These are phyloP conservation scores for Dasyurus viverrinus DNA, from an alignment of 2,113 vertebrate species.

Conservation along the genomic window DNA sequence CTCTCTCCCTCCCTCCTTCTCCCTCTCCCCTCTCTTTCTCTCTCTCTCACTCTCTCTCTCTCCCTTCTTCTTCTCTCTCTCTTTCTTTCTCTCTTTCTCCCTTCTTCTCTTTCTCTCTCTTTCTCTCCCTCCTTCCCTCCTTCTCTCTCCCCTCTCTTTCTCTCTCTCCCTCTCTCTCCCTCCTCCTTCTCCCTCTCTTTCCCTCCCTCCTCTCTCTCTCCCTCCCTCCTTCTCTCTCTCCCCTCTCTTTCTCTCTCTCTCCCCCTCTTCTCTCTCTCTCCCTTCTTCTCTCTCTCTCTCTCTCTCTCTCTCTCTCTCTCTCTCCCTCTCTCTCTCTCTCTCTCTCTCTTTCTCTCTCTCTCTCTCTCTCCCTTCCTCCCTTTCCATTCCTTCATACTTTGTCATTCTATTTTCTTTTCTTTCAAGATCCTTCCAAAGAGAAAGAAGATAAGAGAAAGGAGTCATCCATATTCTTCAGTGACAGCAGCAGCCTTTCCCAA, in stretches of 20 bases:
- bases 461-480: background rate
- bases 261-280: too few species aligned
- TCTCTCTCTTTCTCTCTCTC: background rate
- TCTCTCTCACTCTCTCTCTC: too few species aligned
- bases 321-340: too few species aligned
- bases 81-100: background rate
- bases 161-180: too few species aligned
- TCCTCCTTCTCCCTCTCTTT: too few species aligned
- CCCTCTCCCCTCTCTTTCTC: too few species aligned
- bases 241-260: background rate
- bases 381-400: background rate
- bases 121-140: too few species aligned
- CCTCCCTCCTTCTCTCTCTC: too few species aligned
- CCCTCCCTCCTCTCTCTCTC: too few species aligned
- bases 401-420: background rate
- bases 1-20: too few species aligned
- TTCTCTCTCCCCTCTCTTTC: too few species aligned
- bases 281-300: background rate
- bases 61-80: background rate
- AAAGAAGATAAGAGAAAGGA: constrained; percentile 18
- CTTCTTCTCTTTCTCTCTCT: background rate
- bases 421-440: constrained; percentile 50
- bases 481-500: background rate
- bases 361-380: background rate
- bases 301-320: background rate